Conservation (phyloP, 1,140 invertebrate genomes). For the Penaeus chinensis region DNA sequence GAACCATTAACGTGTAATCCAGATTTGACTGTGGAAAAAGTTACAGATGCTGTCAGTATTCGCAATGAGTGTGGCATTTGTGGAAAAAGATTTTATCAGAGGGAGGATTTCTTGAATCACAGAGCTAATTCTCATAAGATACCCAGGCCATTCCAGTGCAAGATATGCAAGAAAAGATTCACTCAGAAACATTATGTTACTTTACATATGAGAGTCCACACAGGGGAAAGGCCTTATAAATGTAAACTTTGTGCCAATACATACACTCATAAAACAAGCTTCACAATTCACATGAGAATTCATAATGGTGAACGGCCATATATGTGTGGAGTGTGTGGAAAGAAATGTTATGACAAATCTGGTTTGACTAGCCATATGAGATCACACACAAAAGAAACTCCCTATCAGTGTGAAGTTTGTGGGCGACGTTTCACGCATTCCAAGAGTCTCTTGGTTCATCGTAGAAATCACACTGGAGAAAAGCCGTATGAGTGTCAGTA, state of each 20-base stretch:
- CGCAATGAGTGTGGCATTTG: constrained; percentile 57
- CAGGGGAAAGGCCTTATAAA: constrained; percentile 70
- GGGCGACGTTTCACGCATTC: constrained; percentile 62
- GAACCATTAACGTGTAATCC: neutral
- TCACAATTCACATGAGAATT: constrained; percentile 87
- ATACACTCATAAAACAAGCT: constrained; percentile 77
- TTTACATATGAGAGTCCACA: constrained; percentile 68
- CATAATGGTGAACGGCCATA: constrained; percentile 80
- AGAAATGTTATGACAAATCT: constrained; percentile 72
- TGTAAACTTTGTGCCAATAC: constrained; percentile 70
- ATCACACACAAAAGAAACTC: constrained; percentile 62
- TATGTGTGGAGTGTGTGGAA: constrained; percentile 81
- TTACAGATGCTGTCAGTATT: constrained; percentile 46
- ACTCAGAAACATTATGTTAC: constrained; percentile 63
- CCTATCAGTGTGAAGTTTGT: constrained; percentile 62
- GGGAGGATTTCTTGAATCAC: constrained; percentile 54
- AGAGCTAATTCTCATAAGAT: constrained; percentile 53
- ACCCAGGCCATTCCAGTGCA: constrained; percentile 57
- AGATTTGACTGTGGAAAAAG: constrained; percentile 31
- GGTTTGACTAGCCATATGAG: constrained; percentile 63
- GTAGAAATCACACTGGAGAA: constrained; percentile 81
- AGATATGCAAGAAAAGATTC: constrained; percentile 61
- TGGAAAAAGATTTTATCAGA: constrained; percentile 51
- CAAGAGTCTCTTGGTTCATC: constrained; percentile 64
- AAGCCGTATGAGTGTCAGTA: constrained; percentile 87